A percentile compares a stretch with the other conserved stretches of the same genome.
These are phyloP conservation scores for Solenodon paradoxus DNA, from an alignment of 2,113 vertebrate species.

Conservation along the genomic window DNA sequence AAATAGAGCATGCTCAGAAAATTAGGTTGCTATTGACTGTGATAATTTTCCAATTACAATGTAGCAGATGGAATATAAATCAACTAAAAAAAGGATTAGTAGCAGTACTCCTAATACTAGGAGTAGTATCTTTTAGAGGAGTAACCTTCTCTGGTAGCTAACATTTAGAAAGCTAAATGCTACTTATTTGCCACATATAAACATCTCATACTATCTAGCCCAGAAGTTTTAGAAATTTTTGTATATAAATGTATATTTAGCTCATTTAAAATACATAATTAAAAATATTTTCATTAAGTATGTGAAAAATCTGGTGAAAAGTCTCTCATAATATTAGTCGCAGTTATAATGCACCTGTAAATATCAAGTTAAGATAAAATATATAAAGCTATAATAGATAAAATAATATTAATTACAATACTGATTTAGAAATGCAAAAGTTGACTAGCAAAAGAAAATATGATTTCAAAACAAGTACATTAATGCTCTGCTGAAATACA, in stretches of 20 bases:
- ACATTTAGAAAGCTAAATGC: background rate
- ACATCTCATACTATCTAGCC: background rate
- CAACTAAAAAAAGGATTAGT: background rate
- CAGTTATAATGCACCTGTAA: background rate
- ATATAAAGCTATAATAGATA: background rate
- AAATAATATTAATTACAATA: background rate
- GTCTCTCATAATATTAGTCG: background rate
- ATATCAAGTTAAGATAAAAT: background rate
- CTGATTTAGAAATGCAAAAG: constrained; percentile 6
- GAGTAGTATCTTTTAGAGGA: too few relatives aligned
- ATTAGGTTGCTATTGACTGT: background rate
- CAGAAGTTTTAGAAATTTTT: background rate
- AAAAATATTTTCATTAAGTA: background rate
- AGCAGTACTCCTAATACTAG: too few relatives aligned
- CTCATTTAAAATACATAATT: background rate
- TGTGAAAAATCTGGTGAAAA: background rate
- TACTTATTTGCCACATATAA: background rate
- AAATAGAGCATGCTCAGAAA: background rate
- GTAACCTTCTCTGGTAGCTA: background rate
- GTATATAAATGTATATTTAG: background rate
- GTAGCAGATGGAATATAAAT: background rate
- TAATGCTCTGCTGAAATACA: background rate
- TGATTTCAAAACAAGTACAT: background rate
- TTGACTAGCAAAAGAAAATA: background rate
- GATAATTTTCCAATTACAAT: background rate